Evolutionary conservation across 2,888 invertebrate species (phyloP).

Genomic region (Graphium colonna): DNA sequence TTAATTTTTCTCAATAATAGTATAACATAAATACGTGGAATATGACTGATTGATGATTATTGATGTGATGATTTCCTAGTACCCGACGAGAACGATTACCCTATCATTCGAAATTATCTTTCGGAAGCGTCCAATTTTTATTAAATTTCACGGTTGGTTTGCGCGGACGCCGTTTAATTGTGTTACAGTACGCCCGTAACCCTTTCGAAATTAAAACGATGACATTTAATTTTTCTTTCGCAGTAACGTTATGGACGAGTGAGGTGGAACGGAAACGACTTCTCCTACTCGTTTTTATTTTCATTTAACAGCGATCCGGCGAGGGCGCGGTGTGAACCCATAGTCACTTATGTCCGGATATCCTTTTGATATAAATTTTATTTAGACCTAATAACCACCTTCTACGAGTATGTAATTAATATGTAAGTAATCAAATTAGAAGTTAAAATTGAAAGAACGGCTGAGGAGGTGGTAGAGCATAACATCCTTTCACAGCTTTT

Average conservation of each 20-base stretch:
- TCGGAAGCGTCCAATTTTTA: constrained; percentile 59
- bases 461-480: too few relatives aligned
- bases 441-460: too few relatives aligned
- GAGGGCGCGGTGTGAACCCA: neutral
- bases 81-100: constrained; percentile 35
- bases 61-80: constrained; percentile 31
- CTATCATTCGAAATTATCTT: constrained; percentile 37
- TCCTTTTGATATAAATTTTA: too few relatives aligned
- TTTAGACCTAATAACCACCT: too few relatives aligned
- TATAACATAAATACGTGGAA: too few relatives aligned
- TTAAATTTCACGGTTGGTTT: constrained; percentile 70
- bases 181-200: constrained; percentile 60
- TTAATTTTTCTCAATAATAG: constrained; percentile 25
- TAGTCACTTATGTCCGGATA: neutral
- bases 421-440: too few relatives aligned
- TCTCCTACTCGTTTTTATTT: neutral
- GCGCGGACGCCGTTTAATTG: constrained; percentile 55
- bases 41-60: too few relatives aligned
- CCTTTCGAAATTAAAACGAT: constrained; percentile 33
- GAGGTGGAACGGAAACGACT: neutral
- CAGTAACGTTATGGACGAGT: neutral
- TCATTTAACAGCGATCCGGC: neutral
- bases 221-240: neutral
- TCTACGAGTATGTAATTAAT: too few relatives aligned
- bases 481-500: too few relatives aligned